A percentile compares a stretch with the other conserved stretches of the same genome.
Evolutionary conservation across 2,113 vertebrate genomes (phyloP).

Genomic region (Morphnarchus princeps): DNA sequence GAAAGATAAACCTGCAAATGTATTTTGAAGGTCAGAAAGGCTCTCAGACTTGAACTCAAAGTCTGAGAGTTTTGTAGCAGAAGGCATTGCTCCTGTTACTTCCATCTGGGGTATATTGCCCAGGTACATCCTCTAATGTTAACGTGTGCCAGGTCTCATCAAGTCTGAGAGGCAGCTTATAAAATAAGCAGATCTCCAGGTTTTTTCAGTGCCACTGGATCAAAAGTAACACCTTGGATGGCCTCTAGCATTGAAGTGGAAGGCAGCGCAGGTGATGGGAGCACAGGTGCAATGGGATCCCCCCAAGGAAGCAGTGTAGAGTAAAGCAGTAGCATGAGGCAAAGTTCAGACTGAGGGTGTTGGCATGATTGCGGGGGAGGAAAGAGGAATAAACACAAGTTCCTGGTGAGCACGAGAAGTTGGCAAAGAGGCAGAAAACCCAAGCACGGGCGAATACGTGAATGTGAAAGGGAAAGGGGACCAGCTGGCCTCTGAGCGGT

Average conservation of each 20-base stretch:
- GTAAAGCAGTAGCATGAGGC: background rate
- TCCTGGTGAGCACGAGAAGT: fast-evolving
- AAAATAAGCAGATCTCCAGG: background rate
- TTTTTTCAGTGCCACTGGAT: fast-evolving
- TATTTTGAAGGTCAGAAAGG: background rate
- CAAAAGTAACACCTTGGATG: background rate
- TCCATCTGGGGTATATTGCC: background rate
- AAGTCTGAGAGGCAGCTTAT: background rate
- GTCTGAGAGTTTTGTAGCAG: background rate
- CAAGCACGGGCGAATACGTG: fast-evolving
- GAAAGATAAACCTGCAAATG: background rate
- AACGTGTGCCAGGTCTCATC: background rate
- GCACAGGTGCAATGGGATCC: background rate
- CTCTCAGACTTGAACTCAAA: background rate
- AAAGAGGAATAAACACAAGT: background rate
- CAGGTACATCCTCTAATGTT: background rate
- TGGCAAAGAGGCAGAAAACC: background rate
- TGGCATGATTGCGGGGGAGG: background rate
- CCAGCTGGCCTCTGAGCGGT: constrained; percentile 10
- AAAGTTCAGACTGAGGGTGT: background rate
- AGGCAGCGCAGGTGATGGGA: background rate
- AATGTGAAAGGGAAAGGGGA: background rate
- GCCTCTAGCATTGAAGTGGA: background rate
- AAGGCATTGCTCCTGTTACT: background rate
- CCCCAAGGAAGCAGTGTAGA: background rate